Conservation (phyloP, 2,797 vertebrate genomes). For the Lepilemur septentrionalis region DNA sequence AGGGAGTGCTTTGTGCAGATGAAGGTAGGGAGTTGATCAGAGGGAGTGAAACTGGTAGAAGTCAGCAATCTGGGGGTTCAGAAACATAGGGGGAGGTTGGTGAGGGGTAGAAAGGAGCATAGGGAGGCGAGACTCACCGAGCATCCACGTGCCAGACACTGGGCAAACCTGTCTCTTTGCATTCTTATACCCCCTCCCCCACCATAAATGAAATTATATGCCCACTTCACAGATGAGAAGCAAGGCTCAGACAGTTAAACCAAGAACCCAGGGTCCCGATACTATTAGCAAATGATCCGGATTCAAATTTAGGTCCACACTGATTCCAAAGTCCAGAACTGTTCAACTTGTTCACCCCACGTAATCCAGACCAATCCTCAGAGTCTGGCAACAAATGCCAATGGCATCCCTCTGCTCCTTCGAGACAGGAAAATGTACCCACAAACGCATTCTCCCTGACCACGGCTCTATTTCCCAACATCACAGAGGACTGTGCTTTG, state of each 20-base stretch:
- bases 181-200: not conserved
- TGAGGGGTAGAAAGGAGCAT: not conserved
- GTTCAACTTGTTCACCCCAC: not conserved
- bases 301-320: not conserved
- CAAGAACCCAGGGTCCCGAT: not conserved
- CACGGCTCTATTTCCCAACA: not conserved
- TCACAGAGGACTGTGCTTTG: not conserved
- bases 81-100: not conserved
- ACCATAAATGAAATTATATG: not conserved
- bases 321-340: not conserved
- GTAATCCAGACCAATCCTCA: not conserved
- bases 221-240: not conserved
- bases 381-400: not conserved
- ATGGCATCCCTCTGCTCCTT: not conserved
- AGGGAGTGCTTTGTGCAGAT: not conserved
- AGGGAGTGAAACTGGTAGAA: not conserved
- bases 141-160: not conserved
- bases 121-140: not conserved
- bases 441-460: not conserved
- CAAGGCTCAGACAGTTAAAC: not conserved
- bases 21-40: not conserved
- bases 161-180: not conserved
- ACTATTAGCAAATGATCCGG: not conserved
- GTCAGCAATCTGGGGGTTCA: not conserved
- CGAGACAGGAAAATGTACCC: not conserved